phyloP scores from a whole-genome alignment of 1,140 invertebrate genomes.

The Drosophila leontia region DNA sequence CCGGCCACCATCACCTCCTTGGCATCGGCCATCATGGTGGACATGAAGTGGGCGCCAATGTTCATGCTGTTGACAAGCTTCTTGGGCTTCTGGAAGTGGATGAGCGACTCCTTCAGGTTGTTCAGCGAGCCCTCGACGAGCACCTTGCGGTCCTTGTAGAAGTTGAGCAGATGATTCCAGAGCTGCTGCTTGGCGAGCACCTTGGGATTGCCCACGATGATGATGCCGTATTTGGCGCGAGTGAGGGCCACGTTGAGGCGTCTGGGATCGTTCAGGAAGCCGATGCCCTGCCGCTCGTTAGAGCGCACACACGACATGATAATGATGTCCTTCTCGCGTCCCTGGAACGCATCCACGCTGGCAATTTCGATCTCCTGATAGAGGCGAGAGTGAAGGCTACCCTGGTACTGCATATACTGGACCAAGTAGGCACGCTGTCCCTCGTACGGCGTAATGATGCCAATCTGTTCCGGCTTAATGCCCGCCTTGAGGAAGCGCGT shows the following conservation, averaged over 20 bases:
- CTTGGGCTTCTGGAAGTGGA: constrained; percentile 98
- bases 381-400: constrained; percentile 97
- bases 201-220: constrained; percentile 99
- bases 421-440: constrained; percentile 99
- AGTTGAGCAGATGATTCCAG: constrained; percentile 99
- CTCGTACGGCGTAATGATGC: constrained; percentile 99
- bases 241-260: constrained; percentile 99
- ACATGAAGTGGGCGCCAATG: constrained; percentile 98
- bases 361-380: constrained; percentile 99
- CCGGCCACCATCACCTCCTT: constrained; percentile 95
- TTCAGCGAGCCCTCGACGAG: constrained; percentile 99
- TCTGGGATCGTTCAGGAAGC: constrained; percentile 99
- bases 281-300: constrained; percentile 96
- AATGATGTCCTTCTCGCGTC: constrained; percentile 99
- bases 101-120: constrained; percentile 98
- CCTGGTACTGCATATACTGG: constrained; percentile 99
- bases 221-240: constrained; percentile 98
- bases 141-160: constrained; percentile 99
- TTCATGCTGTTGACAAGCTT: constrained; percentile 97
- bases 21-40: constrained; percentile 96
- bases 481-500: constrained; percentile 97
- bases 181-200: constrained; percentile 98
- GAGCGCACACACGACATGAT: constrained; percentile 98
- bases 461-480: constrained; percentile 99
- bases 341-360: constrained; percentile 99